phyloP scores from a whole-genome alignment of 2,888 invertebrate genomes.

The Syrphus vitripennis region DNA sequence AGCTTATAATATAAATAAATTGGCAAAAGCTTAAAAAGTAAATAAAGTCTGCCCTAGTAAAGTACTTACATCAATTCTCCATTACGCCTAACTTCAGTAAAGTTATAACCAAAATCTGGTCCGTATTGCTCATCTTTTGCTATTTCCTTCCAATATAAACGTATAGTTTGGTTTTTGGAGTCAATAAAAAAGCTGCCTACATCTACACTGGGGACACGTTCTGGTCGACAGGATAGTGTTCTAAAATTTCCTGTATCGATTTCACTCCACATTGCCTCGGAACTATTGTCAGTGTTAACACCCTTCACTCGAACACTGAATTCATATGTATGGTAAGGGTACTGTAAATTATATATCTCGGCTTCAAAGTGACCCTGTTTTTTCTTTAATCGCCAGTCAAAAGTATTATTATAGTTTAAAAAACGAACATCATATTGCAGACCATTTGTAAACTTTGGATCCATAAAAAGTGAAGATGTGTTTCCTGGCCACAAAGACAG shows the following conservation, averaged over 20 bases:
- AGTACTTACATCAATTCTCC: conserved; percentile 74
- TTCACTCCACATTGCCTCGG: conserved; percentile 86
- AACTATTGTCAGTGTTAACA: conserved; percentile 80
- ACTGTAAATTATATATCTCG: conserved; percentile 75
- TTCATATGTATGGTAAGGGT: conserved; percentile 83
- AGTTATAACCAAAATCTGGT: conserved; percentile 87
- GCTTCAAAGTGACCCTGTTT: conserved; percentile 73
- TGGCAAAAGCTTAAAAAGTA: too few relatives aligned
- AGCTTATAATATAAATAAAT: too few relatives aligned
- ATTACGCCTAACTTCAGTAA: conserved; percentile 80
- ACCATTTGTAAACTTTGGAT: conserved; percentile 61
- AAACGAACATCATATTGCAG: conserved; percentile 76
- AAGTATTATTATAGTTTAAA: too few relatives aligned
- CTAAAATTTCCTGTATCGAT: conserved; percentile 84
- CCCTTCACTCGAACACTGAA: conserved; percentile 85
- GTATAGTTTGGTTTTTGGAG: conserved; percentile 83
- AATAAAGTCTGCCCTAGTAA: background rate
- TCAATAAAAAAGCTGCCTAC: conserved; percentile 89
- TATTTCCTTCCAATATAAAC: conserved; percentile 91
- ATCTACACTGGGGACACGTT: conserved; percentile 86
- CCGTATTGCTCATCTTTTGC: conserved; percentile 87
- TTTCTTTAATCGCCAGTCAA: conserved; percentile 51
- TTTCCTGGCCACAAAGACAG: conserved; percentile 76
- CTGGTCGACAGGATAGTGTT: conserved; percentile 83
- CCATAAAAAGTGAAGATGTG: conserved; percentile 74